phyloP scores from a whole-genome alignment of 2,888 invertebrate species.

The Spialia ferax region DNA sequence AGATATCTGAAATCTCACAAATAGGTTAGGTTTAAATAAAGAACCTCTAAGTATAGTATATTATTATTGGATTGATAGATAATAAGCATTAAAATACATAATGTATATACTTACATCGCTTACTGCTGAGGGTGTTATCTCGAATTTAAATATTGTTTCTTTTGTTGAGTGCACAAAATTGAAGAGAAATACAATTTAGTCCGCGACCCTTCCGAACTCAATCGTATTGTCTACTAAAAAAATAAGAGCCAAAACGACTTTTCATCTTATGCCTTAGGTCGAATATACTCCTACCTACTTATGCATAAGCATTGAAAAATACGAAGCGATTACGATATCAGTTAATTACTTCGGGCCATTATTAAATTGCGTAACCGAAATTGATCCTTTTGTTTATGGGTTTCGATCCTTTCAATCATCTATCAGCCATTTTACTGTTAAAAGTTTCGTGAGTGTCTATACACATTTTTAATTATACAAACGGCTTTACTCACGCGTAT shows the following conservation, averaged over 20 bases:
- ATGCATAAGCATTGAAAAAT: conserved; percentile 51
- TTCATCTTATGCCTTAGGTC: conserved; percentile 48
- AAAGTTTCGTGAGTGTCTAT: no score
- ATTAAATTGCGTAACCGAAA: conserved; percentile 83
- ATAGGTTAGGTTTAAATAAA: no score
- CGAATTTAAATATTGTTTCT: conserved; percentile 84
- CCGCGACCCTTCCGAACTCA: conserved; percentile 65
- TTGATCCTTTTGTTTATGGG: conserved; percentile 85
- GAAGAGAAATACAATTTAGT: conserved; percentile 83
- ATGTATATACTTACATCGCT: not conserved
- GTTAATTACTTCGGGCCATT: conserved; percentile 80
- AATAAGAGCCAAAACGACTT: conserved; percentile 57
- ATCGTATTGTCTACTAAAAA: conserved; percentile 66
- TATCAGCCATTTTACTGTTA: conserved; percentile 85
- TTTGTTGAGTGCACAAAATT: conserved; percentile 83
- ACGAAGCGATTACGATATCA: conserved; percentile 68
- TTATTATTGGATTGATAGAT: no score
- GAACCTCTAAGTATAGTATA: no score
- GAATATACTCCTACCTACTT: conserved; percentile 44
- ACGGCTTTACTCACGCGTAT: no score
- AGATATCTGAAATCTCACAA: no score
- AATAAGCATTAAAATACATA: no score
- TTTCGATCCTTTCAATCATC: conserved; percentile 86
- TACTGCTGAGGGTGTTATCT: conserved; percentile 45
- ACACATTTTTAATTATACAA: no score